Base-by-base conservation (phyloP, 1,140 invertebrate species). In the Hypsibius dujardini region DNA sequence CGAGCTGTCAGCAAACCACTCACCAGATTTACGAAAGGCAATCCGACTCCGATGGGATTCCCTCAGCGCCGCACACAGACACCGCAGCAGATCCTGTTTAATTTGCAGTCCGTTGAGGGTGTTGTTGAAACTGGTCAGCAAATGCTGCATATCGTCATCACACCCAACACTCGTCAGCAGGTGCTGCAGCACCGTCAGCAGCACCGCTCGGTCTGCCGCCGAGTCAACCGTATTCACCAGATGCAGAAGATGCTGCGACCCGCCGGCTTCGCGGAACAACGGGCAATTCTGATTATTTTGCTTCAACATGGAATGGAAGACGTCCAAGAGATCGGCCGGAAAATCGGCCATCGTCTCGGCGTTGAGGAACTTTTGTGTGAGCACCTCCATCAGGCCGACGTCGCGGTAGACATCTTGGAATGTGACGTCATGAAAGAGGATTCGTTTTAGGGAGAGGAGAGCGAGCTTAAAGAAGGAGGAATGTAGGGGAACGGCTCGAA, bases 371-470 rank as follows among this genome's bases (percentile, higher is more conserved):
- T 45, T 12, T 3, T 45, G 62, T 42, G 62, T 67, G 12, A 98
- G 89, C 2, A 96, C 92, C 83, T 98, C 95, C 72, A 98, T 80
- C 79, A 98, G 87, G 15, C 95, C 95, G 59, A 99, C 92, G 82
- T 98, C 95, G 75, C 95, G 84, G 79, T 92, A 98, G 1, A 96
- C 95, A 80, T 99, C 94, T 83, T 95, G 95, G 79, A 96, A 98
- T 75, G 96, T 86, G 70, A 82, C 79, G 79, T 96, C 94, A 77
- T 93, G 87, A 46, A 75, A 74, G 74, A 72, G 76, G 70, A 73
- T 59, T 15, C 73, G 69, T 73, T 76, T 76, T 12, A 77, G 46
- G 15, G n/a, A 15, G 12, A 7, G 45, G 42, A 59, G 40, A 12
- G 62, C 62, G 12, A 12, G 12, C 12, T 45, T 12, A 42, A 74